phyloP scores from a whole-genome alignment of 92 coral and sea anemone genomes.

The Bergia puertoricense region DNA sequence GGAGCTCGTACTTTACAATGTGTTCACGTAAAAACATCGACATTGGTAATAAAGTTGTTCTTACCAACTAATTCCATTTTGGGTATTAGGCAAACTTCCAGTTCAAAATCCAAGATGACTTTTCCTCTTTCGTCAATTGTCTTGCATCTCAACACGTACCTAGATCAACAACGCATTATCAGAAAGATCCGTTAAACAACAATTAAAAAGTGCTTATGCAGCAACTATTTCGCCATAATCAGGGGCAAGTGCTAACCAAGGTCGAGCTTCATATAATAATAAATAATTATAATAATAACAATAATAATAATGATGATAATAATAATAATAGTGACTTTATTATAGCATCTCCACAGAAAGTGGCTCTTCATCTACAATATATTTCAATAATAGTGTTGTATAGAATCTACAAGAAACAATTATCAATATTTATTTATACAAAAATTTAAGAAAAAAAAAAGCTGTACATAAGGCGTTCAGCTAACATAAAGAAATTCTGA shows the following conservation, averaged over 20 bases:
- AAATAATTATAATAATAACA: too few species aligned
- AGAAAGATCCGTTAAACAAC: neutral
- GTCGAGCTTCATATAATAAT: too few species aligned
- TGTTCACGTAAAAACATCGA: neutral
- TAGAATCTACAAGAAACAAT: too few species aligned
- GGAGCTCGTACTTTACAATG: neutral
- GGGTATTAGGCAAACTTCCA: conserved; percentile 95
- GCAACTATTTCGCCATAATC: neutral
- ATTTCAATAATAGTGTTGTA: too few species aligned
- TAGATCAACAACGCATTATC: conserved; percentile 29
- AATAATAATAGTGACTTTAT: too few species aligned
- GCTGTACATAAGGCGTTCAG: too few species aligned
- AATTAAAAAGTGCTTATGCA: neutral
- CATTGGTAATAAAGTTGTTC: neutral
- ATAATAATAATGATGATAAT: too few species aligned
- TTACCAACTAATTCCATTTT: conserved; percentile 90
- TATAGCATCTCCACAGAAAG: too few species aligned
- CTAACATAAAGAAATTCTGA: too few species aligned
- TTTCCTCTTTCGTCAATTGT: conserved; percentile 92
- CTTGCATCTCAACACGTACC: conserved; percentile 90
- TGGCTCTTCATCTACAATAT: too few species aligned
- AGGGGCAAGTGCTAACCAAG: neutral
- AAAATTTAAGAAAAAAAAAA: too few species aligned
- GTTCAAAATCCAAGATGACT: conserved; percentile 91
- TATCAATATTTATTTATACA: too few species aligned